These are phyloP conservation scores for Ellobius talpinus DNA, from an alignment of 2,113 vertebrate species.

Conservation along the genomic window DNA sequence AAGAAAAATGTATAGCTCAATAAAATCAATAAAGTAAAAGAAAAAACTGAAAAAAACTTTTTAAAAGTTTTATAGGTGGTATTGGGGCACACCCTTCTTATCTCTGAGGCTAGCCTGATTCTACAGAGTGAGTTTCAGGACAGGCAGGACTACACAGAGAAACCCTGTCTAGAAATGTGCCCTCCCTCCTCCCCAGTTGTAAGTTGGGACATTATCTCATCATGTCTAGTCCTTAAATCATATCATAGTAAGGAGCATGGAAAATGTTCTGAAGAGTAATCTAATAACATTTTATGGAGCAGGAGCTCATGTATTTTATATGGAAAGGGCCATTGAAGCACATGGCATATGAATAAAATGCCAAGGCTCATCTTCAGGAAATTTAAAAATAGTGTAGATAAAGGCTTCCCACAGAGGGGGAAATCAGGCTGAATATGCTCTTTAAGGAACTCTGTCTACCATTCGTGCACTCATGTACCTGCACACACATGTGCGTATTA, in stretches of 20 bases:
- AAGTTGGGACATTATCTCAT: not conserved
- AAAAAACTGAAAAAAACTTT: too few species aligned
- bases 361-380: not conserved
- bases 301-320: not conserved
- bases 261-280: constrained; percentile 1
- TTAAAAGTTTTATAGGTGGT: too few species aligned
- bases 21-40: too few species aligned
- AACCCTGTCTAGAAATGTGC: not conserved
- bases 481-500: not conserved
- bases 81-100: not conserved
- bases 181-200: not conserved
- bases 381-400: not conserved
- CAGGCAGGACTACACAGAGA: not conserved
- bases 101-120: not conserved
- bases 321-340: not conserved
- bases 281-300: not conserved
- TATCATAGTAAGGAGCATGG: not conserved
- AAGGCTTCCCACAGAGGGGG: not conserved
- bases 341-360: not conserved
- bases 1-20: too few species aligned
- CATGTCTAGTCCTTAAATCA: not conserved
- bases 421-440: not conserved
- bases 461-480: not conserved
- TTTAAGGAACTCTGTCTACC: not conserved
- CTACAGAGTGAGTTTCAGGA: not conserved